phyloP scores from a whole-genome alignment of 2,888 invertebrate genomes.

The Dicyrtomina minuta region DNA sequence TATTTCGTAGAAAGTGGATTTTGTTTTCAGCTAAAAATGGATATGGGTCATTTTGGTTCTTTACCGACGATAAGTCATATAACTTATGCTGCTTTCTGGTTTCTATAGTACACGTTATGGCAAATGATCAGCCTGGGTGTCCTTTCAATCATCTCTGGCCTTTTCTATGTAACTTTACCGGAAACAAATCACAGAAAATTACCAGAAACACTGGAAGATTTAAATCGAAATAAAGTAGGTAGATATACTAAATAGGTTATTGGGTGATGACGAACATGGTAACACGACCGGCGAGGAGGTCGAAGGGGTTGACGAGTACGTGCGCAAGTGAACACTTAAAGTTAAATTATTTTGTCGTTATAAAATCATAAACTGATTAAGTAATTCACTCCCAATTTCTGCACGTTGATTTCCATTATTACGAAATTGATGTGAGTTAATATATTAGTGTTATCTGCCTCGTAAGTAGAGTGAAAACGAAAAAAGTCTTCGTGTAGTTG shows the following conservation, averaged over 20 bases:
- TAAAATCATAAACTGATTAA: neutral
- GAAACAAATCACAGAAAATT: slow-evolving; percentile 53
- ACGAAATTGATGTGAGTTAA: too few species aligned
- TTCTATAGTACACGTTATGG: slow-evolving; percentile 12
- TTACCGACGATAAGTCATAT: too few species aligned
- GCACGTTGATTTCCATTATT: too few species aligned
- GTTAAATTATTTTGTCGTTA: neutral
- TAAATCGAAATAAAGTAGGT: slow-evolving; percentile 26
- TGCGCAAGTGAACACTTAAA: too few species aligned
- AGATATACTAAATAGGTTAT: neutral
- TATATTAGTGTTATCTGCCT: too few species aligned
- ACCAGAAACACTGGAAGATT: slow-evolving; percentile 54
- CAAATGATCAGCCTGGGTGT: slow-evolving; percentile 44
- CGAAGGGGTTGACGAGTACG: neutral
- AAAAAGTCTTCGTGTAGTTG: too few species aligned
- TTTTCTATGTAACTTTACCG: slow-evolving; percentile 53
- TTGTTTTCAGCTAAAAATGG: too few species aligned
- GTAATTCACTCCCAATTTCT: too few species aligned
- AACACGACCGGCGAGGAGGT: neutral
- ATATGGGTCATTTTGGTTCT: too few species aligned
- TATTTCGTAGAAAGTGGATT: too few species aligned
- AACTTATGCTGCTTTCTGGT: neutral
- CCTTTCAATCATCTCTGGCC: slow-evolving; percentile 49
- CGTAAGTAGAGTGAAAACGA: too few species aligned
- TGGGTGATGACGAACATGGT: neutral